Evolutionary conservation across 2,113 vertebrate genomes (phyloP), one percentile per base, ranked within the genome.

Genomic region (Alosa alosa): DNA sequence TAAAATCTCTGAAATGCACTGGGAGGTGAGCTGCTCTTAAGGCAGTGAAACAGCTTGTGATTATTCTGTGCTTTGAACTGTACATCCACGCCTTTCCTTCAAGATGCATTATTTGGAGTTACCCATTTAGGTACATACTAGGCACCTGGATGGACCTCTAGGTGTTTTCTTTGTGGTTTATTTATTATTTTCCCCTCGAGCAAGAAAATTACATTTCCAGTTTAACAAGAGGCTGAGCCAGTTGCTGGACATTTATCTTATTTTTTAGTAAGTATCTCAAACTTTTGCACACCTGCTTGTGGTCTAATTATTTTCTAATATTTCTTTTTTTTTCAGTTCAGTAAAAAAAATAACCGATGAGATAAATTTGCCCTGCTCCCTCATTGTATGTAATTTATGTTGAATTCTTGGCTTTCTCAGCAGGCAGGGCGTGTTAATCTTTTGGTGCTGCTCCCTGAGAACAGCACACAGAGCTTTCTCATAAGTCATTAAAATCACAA

Each of bases 401-500:
- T 78, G 31, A 78, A 10, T 78, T 78, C 72, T 39, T 36, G 36
- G 72, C 72, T 78, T 78, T 15, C 36, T 15, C 11, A 13, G 13
- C 31, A 78, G 72, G 15, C 25, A 78, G 10, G 15, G 72, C 72
- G 15, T 41, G 72, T 78, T 78, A 78, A 78, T 78, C 72, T 39
- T 39, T 17, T 78, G 72, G 31, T 36, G 64, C 7, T 39, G 72
- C 68, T 31, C 8, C 13, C 36, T 75, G 36, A 75, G 72, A 75
- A 13, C 25, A 36, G 25, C 64, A n/a, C 22, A 4, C 31, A 78
- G 36, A 78, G 72, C 10, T 39, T 39, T 39, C 72, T 17, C 36
- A 39, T 78, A 78, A 78, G 72, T 78, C 72, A 78, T 78, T 78
- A 78, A 78, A 78, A 78, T 78, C 72, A 78, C 72, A 78, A 78